phyloP scores from a whole-genome alignment of 2,888 invertebrate species.

The Harpagoxenus sublaevis region DNA sequence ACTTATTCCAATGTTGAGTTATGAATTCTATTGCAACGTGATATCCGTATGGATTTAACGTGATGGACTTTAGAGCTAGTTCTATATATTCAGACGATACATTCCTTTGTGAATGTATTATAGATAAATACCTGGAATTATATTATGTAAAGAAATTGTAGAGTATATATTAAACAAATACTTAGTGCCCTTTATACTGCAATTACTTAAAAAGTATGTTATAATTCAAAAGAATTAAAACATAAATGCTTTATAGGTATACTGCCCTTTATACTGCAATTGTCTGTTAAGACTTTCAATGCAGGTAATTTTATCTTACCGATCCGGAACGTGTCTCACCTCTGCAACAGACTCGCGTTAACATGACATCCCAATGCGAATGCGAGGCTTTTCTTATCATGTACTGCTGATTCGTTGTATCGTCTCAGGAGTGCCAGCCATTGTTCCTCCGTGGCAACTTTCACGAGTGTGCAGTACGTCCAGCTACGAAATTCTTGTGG shows the following conservation, averaged over 20 bases:
- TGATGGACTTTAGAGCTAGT: constrained; percentile 19
- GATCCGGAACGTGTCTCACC: constrained; percentile 71
- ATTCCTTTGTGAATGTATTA: constrained; percentile 19
- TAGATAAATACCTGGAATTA: constrained; percentile 49
- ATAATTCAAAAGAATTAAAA: background rate
- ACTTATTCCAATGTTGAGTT: constrained; percentile 42
- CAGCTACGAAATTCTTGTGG: constrained; percentile 89
- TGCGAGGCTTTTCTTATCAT: constrained; percentile 89
- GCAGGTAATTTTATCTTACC: background rate
- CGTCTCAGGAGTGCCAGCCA: constrained; percentile 90
- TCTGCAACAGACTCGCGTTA: constrained; percentile 83
- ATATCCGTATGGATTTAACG: constrained; percentile 48
- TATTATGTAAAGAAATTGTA: background rate
- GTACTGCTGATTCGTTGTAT: constrained; percentile 84
- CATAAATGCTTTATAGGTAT: background rate
- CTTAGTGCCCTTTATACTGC: background rate
- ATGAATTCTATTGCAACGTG: constrained; percentile 25
- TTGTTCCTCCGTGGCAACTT: constrained; percentile 89
- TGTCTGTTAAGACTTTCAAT: background rate
- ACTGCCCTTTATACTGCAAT: background rate
- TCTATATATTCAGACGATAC: background rate
- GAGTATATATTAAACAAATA: background rate
- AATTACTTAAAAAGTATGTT: background rate
- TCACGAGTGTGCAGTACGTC: constrained; percentile 90
- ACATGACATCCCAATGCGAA: constrained; percentile 86